Evolutionary conservation across 2,113 vertebrate species (phyloP).

Genomic region (Oreochromis spilurus): DNA sequence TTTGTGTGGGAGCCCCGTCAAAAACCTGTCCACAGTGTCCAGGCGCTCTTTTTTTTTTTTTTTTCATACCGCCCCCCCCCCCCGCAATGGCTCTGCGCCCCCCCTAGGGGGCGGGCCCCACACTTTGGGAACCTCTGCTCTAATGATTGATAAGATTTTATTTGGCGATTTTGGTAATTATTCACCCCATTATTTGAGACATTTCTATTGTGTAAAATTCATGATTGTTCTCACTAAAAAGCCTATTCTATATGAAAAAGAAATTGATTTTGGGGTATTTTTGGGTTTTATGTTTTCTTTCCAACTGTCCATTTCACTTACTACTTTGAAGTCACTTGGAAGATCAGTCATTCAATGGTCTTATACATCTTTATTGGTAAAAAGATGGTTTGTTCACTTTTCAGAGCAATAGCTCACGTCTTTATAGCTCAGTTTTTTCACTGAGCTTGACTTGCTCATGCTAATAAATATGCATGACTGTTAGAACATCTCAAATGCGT

Average conservation of each 20-base stretch:
- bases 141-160: background rate
- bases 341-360: background rate
- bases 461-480: background rate
- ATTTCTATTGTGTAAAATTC: background rate
- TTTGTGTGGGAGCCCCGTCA: too few species aligned
- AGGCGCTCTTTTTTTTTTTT: too few species aligned
- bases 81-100: too few species aligned
- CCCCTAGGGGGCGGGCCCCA: too few species aligned
- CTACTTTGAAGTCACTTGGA: background rate
- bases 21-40: too few species aligned
- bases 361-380: constrained; percentile 29
- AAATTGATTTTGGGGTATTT: background rate
- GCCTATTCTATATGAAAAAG: background rate
- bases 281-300: background rate
- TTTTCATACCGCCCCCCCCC: too few species aligned
- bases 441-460: constrained; percentile 12
- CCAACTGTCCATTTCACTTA: background rate
- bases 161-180: background rate
- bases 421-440: background rate
- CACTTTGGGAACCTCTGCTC: too few species aligned
- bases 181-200: background rate
- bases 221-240: background rate
- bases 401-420: background rate
- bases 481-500: background rate
- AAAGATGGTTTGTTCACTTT: constrained; percentile 37